Conservation (phyloP, 2,888 invertebrate genomes). For the Spodoptera picta region DNA sequence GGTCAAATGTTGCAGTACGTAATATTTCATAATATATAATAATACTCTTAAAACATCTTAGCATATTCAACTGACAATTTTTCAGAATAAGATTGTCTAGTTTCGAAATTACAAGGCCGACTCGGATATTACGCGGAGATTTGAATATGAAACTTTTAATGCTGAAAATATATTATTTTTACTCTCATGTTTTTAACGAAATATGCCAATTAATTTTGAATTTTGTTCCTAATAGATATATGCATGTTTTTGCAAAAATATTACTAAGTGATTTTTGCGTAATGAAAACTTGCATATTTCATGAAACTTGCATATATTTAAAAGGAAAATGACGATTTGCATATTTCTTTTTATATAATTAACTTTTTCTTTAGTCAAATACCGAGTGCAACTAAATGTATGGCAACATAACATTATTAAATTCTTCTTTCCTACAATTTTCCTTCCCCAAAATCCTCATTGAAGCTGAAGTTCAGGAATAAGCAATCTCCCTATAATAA, state of each 20-base stretch:
- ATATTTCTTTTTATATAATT: no score
- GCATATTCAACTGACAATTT: constrained; percentile 50
- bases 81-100: constrained; percentile 39
- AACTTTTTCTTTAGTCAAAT: no score
- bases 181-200: constrained; percentile 24
- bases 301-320: no score
- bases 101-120: constrained; percentile 48
- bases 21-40: constrained; percentile 49
- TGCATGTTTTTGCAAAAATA: constrained; percentile 1
- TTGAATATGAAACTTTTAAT: constrained; percentile 37
- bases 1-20: constrained; percentile 36
- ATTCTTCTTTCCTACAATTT: no score
- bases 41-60: constrained; percentile 38
- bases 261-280: no score
- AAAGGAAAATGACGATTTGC: no score
- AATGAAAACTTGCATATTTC: no score
- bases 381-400: no score
- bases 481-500: no score
- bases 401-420: no score
- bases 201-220: constrained; percentile 18
- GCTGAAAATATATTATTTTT: constrained; percentile 39
- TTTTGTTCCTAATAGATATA: constrained; percentile 15
- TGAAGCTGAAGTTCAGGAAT: no score
- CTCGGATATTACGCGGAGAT: constrained; percentile 20
- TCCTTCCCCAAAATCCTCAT: no score